A percentile compares a stretch with the other conserved stretches of the same genome.
phyloP scores from a whole-genome alignment of 2,797 vertebrate genomes.

The Artibeus jamaicensis region DNA sequence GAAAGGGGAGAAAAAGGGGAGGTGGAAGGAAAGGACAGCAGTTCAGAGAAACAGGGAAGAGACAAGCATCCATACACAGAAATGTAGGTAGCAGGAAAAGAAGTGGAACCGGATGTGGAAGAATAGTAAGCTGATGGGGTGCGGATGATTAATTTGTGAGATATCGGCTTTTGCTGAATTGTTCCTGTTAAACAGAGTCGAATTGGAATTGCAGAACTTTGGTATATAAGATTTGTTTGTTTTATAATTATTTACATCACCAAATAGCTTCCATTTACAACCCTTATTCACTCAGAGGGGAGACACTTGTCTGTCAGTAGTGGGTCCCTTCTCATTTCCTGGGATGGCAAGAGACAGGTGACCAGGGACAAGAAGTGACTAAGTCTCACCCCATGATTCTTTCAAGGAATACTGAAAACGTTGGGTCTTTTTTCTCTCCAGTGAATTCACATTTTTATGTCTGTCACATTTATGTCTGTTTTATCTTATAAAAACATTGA shows the following conservation, averaged over 20 bases:
- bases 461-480: neutral
- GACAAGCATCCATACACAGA: neutral
- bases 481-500: neutral
- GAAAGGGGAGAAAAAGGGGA: neutral
- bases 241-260: neutral
- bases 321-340: neutral
- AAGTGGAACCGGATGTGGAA: neutral
- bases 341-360: neutral
- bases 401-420: neutral
- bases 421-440: neutral
- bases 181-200: neutral
- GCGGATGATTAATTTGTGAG: neutral
- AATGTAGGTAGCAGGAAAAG: neutral
- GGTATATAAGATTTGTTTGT: neutral
- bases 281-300: neutral
- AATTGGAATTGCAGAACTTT: neutral
- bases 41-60: neutral
- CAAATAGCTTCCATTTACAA: neutral
- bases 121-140: neutral
- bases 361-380: neutral
- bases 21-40: neutral
- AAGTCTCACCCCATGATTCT: neutral
- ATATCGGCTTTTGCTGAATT: neutral
- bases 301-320: neutral
- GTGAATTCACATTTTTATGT: neutral